Conservation (phyloP, 2,113 vertebrate species). For the Vireo altiloquus region DNA sequence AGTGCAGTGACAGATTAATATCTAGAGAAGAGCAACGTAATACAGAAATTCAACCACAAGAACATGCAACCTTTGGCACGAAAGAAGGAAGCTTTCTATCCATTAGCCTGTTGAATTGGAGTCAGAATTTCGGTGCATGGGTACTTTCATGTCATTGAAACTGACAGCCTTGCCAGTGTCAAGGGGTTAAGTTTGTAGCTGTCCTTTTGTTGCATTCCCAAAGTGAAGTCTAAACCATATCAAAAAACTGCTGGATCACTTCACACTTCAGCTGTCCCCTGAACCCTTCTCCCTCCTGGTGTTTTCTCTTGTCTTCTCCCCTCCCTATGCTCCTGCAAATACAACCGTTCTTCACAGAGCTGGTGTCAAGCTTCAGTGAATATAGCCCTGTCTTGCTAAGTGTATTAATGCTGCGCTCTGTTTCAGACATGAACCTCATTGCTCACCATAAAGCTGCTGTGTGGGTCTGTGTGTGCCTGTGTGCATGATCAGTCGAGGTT, state of each 20-base stretch:
- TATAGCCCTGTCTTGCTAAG: constrained; percentile 54
- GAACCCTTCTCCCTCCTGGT: constrained; percentile 19
- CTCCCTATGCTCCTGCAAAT: not conserved
- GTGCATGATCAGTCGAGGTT: not conserved
- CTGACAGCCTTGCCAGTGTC: not conserved
- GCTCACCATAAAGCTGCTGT: constrained; percentile 30
- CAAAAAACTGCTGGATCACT: constrained; percentile 41
- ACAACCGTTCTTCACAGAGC: constrained; percentile 36
- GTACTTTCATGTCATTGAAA: not conserved
- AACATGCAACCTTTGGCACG: not conserved
- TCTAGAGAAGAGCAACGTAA: not conserved
- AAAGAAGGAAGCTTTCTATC: not conserved
- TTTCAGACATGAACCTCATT: constrained; percentile 48
- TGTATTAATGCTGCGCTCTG: constrained; percentile 44
- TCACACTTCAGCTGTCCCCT: constrained; percentile 47
- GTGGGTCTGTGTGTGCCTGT: not conserved
- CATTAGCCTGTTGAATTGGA: not conserved
- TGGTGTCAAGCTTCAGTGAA: constrained; percentile 60
- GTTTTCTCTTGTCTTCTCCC: not conserved
- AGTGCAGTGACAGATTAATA: not conserved
- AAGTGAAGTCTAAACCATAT: constrained; percentile 26
- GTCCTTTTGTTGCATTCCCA: constrained; percentile 36
- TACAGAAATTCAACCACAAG: not conserved
- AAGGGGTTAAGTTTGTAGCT: constrained; percentile 40
- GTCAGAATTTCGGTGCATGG: constrained; percentile 8